Percentiles rank a stretch among this genome's conserved stretches.
Conservation (phyloP, 1,140 invertebrate genomes). For the Subanguina moxae region DNA sequence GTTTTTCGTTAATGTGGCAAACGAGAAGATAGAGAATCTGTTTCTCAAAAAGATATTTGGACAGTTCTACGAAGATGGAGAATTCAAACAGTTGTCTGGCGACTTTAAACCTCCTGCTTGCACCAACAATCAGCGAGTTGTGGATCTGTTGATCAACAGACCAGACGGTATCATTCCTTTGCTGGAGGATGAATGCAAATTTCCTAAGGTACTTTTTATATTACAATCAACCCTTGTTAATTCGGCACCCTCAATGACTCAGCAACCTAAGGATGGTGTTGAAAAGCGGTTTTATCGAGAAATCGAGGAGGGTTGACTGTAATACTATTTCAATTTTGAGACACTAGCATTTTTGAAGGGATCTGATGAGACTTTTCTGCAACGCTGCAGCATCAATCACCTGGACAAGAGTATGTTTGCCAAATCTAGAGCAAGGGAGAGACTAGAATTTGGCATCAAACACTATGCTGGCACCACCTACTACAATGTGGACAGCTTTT, state of each 20-base stretch:
- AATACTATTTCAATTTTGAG: no score
- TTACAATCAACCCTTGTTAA: no score
- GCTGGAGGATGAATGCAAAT: constrained; percentile 40
- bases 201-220: constrained; percentile 25
- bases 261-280: no score
- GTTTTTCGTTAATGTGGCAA: constrained; percentile 90
- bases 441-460: constrained; percentile 32
- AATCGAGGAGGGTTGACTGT: not conserved
- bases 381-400: constrained; percentile 40
- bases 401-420: constrained; percentile 31
- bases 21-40: constrained; percentile 84
- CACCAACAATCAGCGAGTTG: constrained; percentile 20
- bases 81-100: not conserved
- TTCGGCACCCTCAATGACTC: no score
- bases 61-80: constrained; percentile 57
- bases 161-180: constrained; percentile 34
- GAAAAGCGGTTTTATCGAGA: no score
- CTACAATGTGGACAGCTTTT: constrained; percentile 26
- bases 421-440: constrained; percentile 29
- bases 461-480: constrained; percentile 30
- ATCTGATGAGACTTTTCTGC: constrained; percentile 35
- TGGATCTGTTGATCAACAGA: constrained; percentile 30
- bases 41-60: constrained; percentile 3
- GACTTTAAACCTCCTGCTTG: not conserved
- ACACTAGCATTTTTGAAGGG: no score